phyloP scores from a whole-genome alignment of 2,797 vertebrate species.

The Siniperca undulata region DNA sequence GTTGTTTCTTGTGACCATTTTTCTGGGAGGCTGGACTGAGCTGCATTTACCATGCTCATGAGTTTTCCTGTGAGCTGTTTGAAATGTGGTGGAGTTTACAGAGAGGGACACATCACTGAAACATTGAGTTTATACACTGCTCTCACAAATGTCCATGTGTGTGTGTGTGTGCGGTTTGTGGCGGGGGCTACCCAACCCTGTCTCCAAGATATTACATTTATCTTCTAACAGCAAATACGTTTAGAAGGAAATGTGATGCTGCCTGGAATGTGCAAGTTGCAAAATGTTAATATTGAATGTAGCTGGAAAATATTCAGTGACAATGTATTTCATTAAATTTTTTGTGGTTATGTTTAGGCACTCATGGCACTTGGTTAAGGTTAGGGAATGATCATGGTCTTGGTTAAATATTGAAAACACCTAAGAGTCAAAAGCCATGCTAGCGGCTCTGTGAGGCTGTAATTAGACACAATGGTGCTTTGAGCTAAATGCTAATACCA shows the following conservation, averaged over 20 bases:
- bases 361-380: background rate
- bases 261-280: background rate
- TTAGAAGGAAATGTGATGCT: no score
- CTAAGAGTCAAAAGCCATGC: background rate
- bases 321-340: background rate
- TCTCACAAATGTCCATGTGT: slow-evolving; percentile 5
- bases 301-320: background rate
- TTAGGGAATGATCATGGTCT: background rate
- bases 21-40: slow-evolving; percentile 58
- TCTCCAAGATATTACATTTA: background rate
- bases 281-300: background rate
- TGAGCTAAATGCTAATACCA: slow-evolving; percentile 2
- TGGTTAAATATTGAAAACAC: background rate
- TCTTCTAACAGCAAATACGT: background rate
- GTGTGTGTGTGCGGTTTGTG: background rate
- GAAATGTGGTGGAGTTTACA: slow-evolving; percentile 37
- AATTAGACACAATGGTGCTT: background rate
- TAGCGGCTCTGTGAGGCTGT: background rate
- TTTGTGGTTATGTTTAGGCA: background rate
- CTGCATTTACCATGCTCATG: slow-evolving; percentile 60
- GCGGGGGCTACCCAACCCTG: background rate
- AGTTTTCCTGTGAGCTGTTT: slow-evolving; percentile 43
- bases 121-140: slow-evolving; percentile 20
- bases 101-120: slow-evolving; percentile 30
- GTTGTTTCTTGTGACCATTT: slow-evolving; percentile 66